Percentiles rank a stretch among this genome's conserved stretches.
Evolutionary conservation across 2,113 vertebrate species (phyloP).

Genomic region (Bubo blakistoni): DNA sequence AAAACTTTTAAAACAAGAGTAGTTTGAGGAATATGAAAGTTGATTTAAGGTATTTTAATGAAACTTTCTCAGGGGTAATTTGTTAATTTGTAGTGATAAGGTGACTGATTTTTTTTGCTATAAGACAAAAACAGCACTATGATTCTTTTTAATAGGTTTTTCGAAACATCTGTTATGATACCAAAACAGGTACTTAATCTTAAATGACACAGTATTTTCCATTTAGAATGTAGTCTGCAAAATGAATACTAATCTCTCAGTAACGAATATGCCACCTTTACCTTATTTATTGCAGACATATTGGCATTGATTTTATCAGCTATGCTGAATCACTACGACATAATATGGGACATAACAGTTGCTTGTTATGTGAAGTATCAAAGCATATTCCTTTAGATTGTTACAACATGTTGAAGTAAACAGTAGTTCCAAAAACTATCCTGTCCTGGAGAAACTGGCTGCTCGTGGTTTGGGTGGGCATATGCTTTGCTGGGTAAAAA

Average conservation of each 20-base stretch:
- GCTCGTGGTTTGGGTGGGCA: not conserved
- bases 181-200: conserved; percentile 40
- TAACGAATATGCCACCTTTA: not conserved
- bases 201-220: conserved; percentile 27
- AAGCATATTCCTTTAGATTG: not conserved
- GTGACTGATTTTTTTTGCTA: not conserved
- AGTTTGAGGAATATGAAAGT: not conserved
- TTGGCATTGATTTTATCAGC: not conserved
- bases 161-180: conserved; percentile 38
- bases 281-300: conserved; percentile 2
- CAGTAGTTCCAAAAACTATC: not conserved
- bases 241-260: conserved; percentile 23
- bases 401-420: not conserved
- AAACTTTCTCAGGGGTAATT: not conserved
- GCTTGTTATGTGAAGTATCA: not conserved
- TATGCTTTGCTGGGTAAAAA: not conserved
- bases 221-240: conserved; percentile 11
- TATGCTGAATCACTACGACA: not conserved
- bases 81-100: not conserved
- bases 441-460: not conserved
- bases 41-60: not conserved
- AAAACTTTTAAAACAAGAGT: not conserved
- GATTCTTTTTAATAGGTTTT: conserved; percentile 52
- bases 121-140: conserved; percentile 22
- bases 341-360: not conserved